phyloP scores from a whole-genome alignment of 1,140 invertebrate species.

The Drosophila lacteicornis region DNA sequence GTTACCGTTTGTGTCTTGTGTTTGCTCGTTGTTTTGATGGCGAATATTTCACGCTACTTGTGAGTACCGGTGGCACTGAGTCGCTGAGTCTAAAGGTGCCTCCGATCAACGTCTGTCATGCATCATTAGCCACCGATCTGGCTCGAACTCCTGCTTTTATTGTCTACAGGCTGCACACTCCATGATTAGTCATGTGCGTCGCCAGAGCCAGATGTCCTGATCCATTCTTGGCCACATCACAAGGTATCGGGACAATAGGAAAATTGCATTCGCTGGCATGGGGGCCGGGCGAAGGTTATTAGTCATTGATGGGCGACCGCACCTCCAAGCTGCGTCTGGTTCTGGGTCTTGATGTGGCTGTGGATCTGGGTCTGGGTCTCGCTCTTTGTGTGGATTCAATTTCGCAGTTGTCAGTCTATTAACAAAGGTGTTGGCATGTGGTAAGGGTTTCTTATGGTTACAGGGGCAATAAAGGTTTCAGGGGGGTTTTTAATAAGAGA shows the following conservation, averaged over 20 bases:
- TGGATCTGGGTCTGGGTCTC: conserved; percentile 9
- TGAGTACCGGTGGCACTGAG: conserved; percentile 5
- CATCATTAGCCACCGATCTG: conserved; percentile 64
- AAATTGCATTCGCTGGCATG: conserved; percentile 54
- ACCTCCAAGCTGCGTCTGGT: conserved; percentile 40
- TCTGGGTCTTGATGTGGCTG: conserved; percentile 1
- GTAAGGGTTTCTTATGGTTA: conserved; percentile 18
- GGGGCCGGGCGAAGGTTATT: conserved; percentile 55
- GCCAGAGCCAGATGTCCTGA: conserved; percentile 75
- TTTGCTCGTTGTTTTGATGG: conserved; percentile 75
- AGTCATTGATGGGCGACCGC: conserved; percentile 76
- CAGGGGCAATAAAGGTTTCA: too few relatives aligned
- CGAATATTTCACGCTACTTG: conserved; percentile 79
- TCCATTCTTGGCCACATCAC: conserved; percentile 31
- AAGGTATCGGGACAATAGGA: conserved; percentile 58
- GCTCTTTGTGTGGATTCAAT: conserved; percentile 28
- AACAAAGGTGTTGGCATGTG: conserved; percentile 36
- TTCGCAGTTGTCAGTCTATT: conserved; percentile 38
- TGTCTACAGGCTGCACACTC: conserved; percentile 60
- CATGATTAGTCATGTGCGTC: conserved; percentile 79
- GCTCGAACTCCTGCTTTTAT: neutral
- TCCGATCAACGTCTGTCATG: conserved; percentile 67
- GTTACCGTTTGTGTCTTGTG: conserved; percentile 32
- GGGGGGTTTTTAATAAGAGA: neutral
- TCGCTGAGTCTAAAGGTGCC: conserved; percentile 49